Evolutionary conservation across 1,140 invertebrate genomes (phyloP), one percentile per base, ranked within the genome.

Genomic region (Lepidostoma basale): DNA sequence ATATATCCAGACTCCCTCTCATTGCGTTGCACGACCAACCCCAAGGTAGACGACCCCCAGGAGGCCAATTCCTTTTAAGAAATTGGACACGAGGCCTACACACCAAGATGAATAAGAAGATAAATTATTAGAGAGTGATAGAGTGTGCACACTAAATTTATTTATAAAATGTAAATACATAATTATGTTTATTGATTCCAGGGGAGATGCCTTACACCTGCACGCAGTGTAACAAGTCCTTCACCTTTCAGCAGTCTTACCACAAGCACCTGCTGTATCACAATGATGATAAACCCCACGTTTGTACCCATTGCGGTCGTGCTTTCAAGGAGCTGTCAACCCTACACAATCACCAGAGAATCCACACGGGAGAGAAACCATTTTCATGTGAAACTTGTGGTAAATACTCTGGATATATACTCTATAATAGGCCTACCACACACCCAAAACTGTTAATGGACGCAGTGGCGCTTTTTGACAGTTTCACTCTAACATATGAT

Each of bases 341-440:
- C 3, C 83, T 97, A 12, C 92, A 95, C 75, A 95, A 95, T 78
- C 92, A 95, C 77, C 89, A 93, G 76, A 78, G 93, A 62, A 95
- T 96, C 73, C 93, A 91, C 74, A 94, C 92, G 5, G 94, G 94
- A 0, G 94, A 96, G 77, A 94, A 95, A 77, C 95, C 94, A 10
- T 96, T 95, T 76, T 90, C 90, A 42, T 97, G 95, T 78, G 92
- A 94, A 83, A 90, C 91, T 64, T 97, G 95, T 79, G 92, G 92
- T 94, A 83, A 79, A 78, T 81, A 6, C 1, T 12, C 33, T 36
- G n/a, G n/a, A n/a, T n/a, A n/a, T n/a, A n/a, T n/a, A 45, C 6
- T 5, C 14, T 8, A 8, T 14, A 6, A n/a, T n/a, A n/a, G n/a
- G n/a, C n/a, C n/a, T n/a, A 45, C 14, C 6, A 14, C 10, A 45